Base-by-base conservation (phyloP, 2,113 vertebrate species). In the Aspidoscelis tigris region DNA sequence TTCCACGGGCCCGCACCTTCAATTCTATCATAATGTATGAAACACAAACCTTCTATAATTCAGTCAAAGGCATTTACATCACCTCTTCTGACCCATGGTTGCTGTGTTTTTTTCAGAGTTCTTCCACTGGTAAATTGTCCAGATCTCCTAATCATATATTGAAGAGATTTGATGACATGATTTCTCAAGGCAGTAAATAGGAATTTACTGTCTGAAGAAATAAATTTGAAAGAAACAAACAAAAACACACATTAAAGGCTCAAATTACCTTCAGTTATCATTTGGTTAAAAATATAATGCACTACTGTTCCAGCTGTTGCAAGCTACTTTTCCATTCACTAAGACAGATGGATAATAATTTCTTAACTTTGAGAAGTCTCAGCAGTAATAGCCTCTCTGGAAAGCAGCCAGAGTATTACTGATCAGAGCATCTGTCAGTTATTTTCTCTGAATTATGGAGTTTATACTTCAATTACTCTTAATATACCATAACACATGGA, bases 121-220 rank as follows among this genome's bases (percentile, higher is more conserved):
- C 8, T 66, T 43, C 73, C 65, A 26, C 50, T 76, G 82, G 41
- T 47, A 74, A 33, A 16, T 75, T 26, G 65, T 75, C 43, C 14
- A 41, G 18, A 12, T 64, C 4, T 16, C 26, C 58, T 41, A 73
- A 73, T 39, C 69, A 79, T 66, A 72, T 64, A 72, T 16, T 79
- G 33, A 84, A 18, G 7, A 64, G 76, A 65, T 72, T 50, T 78
- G 69, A 80, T 85, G 77, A 65, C 39, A 66, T 26, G 11, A 21
- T 2, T 50, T 76, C 65, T 66, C 47, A 74, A 2, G 39, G 76
- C 53, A 41, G n/a, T n/a, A 65, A 85, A 74, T 50, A 66, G 76
- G 73, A 72, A 73, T 79, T 79, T 85, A 85, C 43, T 41, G 69
- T 61, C 26, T 55, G 74, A 79, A 64, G 79, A 80, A 79, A 65